Evolutionary conservation across 2,797 vertebrate species (phyloP), one percentile per base, ranked within the genome.

Genomic region (Sarcophilus harrisii): DNA sequence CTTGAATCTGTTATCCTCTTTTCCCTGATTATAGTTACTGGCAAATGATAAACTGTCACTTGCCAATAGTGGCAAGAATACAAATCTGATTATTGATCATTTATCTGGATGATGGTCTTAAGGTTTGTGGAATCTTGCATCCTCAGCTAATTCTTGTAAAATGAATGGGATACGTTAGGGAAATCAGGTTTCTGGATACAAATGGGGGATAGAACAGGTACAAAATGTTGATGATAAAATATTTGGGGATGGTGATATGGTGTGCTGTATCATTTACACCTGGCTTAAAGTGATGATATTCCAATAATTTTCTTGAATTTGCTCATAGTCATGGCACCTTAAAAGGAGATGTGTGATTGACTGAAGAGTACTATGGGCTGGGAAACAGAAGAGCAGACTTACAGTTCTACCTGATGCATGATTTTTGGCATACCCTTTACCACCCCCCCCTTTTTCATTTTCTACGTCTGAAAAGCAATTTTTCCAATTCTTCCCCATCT

Each of bases 241-340:
- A 21, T 11, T 81, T 32, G 12, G 58, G 60, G 87, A 45, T 58
- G 45, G 57, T 28, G 58, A 87, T 73, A 57, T 24, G 28, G 58
- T 96, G 93, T 95, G 57, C 32, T 62, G 45, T 38, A 30, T 60
- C 9, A 60, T 96, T 94, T 58, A 45, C 9, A 81, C 32, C 38
- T 90, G 90, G 55, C 10, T 24, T 58, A n/a, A 90, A 57, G 38
- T 10, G n/a, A 57, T 87, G 55, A 96, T 45, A 90, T 57, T 73
- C 57, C 57, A 55, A 30, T 14, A 90, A 18, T 24, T 93, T 92
- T 28, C 54, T 13, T 73, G 91, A 54, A 24, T 32, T 1, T 55
- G 21, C 55, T 81, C 9, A 81, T 90, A 58, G 4, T 57, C 57
- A 54, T 11, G 21, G 21, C 3, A n/a, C 9, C 66, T 93, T 91